Evolutionary conservation across 1,140 invertebrate species (phyloP), one percentile per base, ranked within the genome.

Genomic region (Agraylea sexmaculata): DNA sequence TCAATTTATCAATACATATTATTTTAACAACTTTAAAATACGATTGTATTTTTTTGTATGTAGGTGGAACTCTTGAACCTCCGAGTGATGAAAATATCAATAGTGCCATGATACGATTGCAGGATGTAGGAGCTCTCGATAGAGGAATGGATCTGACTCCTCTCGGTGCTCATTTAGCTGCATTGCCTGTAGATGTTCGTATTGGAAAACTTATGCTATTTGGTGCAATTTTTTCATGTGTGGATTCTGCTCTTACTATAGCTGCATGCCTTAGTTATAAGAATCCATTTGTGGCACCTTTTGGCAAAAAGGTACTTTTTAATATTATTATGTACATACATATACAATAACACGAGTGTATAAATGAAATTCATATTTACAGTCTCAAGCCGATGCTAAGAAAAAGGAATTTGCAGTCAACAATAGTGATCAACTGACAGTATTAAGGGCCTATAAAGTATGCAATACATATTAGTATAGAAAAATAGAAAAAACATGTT

Each of bases 191-290:
- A 1, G 91, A 96, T 53, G 91, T 89, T 1, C 60, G 83, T 50
- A 81, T 91, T 40, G 87, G 87, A 12, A 89, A 93, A 65, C 70
- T 95, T 53, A 82, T 96, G 63, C 57, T 96, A 1, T 90, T 87
- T 52, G 87, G 89, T 1, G 79, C 90, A 13, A 86, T 94, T 36
- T 83, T 97, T 50, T 87, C 87, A 51, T 96, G 92, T 59, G 69
- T 97, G 3, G 89, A 95, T 64, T 91, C 91, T 1, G 78, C 92
- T 1, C 64, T 97, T 1, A 95, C 90, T 6, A 88, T 97, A 54
- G 90, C 90, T 1, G 87, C 90, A 25, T 82, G 78, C 55, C 63
- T 97, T 4, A 84, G 87, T 42, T 78, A 88, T 55, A 87, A 87
- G 58, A 83, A 77, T 50, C 83, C 87, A 0, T 90, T 90, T 56